A percentile compares a stretch with the other conserved stretches of the same genome.
Evolutionary conservation across 1,140 invertebrate genomes (phyloP).

Genomic region (Macrobrachium nipponense): DNA sequence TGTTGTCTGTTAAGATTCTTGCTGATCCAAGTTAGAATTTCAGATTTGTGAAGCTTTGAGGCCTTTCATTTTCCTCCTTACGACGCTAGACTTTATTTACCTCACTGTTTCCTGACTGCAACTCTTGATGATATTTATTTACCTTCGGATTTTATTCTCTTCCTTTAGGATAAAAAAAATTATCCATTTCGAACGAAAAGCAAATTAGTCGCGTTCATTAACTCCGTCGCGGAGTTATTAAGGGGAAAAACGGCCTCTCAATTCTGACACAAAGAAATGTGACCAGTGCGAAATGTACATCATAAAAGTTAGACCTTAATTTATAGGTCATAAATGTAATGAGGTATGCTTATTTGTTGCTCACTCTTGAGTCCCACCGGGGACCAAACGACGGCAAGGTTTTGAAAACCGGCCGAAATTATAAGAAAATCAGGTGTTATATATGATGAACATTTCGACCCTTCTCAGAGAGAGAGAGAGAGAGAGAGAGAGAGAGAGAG

Average conservation of each 20-base stretch:
- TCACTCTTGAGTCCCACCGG: too few species aligned
- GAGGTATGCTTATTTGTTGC: not conserved
- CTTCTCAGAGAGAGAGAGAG: not conserved
- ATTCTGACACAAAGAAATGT: constrained; percentile 19
- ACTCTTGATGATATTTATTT: too few species aligned
- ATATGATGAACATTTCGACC: not conserved
- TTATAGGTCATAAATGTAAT: constrained; percentile 12
- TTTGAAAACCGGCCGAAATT: not conserved
- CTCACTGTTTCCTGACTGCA: too few species aligned
- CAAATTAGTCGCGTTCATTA: too few species aligned
- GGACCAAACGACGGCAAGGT: not conserved
- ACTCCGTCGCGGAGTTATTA: constrained; percentile 15
- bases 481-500: constrained; percentile 34
- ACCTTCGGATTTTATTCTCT: too few species aligned
- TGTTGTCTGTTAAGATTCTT: constrained; percentile 4
- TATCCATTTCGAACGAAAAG: too few species aligned
- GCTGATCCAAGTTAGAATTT: not conserved
- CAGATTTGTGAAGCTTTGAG: constrained; percentile 6
- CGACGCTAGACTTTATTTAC: too few species aligned
- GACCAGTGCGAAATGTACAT: not conserved
- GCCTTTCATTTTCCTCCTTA: too few species aligned
- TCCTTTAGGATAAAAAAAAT: too few species aligned
- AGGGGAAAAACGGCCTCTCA: not conserved
- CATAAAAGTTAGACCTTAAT: constrained; percentile 18
- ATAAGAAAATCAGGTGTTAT: not conserved